phyloP scores from a whole-genome alignment of 2,797 vertebrate species.

The Meda fulgida region DNA sequence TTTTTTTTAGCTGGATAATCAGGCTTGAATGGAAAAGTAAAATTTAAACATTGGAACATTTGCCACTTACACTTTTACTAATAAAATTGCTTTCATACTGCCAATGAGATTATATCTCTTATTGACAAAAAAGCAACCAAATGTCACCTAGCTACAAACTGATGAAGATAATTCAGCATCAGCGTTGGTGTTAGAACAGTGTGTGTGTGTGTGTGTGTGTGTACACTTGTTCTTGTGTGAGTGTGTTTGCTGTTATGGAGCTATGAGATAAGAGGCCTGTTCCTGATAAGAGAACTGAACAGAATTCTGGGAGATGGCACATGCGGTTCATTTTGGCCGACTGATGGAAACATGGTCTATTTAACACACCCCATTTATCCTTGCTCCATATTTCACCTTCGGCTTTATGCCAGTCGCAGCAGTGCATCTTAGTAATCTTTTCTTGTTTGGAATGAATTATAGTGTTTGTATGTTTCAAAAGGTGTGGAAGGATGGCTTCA shows the following conservation, averaged over 20 bases:
- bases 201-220: conserved; percentile 10
- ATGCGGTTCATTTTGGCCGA: conserved; percentile 62
- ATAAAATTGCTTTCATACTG: background rate
- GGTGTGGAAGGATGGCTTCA: conserved; percentile 11
- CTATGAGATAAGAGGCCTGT: conserved; percentile 73
- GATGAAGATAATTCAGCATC: conserved; percentile 70
- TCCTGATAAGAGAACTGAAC: conserved; percentile 72
- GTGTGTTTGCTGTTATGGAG: conserved; percentile 69
- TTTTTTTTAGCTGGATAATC: background rate
- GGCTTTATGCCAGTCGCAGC: conserved; percentile 40
- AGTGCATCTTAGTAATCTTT: conserved; percentile 48
- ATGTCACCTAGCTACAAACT: conserved; percentile 63
- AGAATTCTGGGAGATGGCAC: conserved; percentile 67
- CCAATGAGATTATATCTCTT: conserved; percentile 55
- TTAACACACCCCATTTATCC: conserved; percentile 54
- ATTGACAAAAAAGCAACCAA: conserved; percentile 52
- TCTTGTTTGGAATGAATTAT: conserved; percentile 50
- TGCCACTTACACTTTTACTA: background rate
- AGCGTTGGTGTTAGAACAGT: conserved; percentile 57
- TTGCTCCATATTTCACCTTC: conserved; percentile 50
- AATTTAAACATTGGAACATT: background rate
- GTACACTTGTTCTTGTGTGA: conserved; percentile 25
- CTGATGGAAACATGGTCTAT: conserved; percentile 63
- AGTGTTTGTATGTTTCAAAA: conserved; percentile 40
- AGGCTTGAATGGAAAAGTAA: background rate